phyloP scores from a whole-genome alignment of 1,140 invertebrate genomes.

The Drosophila ambigua region DNA sequence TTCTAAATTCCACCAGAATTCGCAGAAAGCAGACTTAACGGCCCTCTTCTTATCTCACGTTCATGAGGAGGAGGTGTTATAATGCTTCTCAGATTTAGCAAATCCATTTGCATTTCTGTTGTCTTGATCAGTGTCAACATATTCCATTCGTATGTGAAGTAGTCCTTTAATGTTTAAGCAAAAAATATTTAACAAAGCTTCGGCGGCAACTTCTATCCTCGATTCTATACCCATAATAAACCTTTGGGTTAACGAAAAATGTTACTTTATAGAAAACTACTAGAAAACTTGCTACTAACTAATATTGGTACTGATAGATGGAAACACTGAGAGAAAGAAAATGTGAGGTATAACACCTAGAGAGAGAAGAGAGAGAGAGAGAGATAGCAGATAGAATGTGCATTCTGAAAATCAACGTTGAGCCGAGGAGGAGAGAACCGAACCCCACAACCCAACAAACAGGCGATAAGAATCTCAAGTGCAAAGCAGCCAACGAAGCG shows the following conservation, averaged over 20 bases:
- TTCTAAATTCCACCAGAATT: not conserved
- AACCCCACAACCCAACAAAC: conserved; percentile 6
- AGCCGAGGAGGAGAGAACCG: conserved; percentile 18
- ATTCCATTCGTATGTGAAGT: too few species aligned
- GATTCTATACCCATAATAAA: too few species aligned
- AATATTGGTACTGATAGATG: too few species aligned
- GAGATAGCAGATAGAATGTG: conserved; percentile 33
- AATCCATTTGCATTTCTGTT: too few species aligned
- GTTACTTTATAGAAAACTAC: not conserved
- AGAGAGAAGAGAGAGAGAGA: not conserved
- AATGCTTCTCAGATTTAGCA: too few species aligned
- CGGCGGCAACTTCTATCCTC: too few species aligned
- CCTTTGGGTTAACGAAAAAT: too few species aligned
- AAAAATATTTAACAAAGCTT: too few species aligned
- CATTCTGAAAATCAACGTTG: conserved; percentile 73
- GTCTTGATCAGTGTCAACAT: too few species aligned
- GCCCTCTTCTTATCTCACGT: not conserved
- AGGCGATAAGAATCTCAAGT: conserved; percentile 79
- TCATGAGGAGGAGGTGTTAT: too few species aligned
- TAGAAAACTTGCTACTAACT: not conserved
- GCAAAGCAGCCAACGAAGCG: conserved; percentile 77
- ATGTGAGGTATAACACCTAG: conserved; percentile 10
- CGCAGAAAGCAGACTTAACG: too few species aligned
- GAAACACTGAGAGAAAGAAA: not conserved
- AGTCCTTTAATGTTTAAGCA: too few species aligned